Percentiles rank a stretch among this genome's conserved stretches.
These are phyloP conservation scores for Lepus townsendii DNA, from an alignment of 2,797 vertebrate genomes.

Conservation along the genomic window DNA sequence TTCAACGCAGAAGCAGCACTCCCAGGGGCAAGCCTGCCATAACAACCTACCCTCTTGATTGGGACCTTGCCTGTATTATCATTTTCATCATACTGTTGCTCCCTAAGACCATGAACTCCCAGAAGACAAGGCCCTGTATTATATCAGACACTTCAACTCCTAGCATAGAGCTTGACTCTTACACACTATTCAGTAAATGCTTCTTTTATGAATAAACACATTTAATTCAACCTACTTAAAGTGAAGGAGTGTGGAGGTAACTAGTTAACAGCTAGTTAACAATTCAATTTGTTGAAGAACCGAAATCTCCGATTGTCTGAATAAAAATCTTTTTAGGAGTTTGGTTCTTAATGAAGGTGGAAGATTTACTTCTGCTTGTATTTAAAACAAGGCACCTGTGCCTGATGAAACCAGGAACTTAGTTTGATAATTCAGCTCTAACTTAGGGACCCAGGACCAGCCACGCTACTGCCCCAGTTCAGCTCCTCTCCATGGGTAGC, in stretches of 20 bases:
- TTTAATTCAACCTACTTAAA: neutral
- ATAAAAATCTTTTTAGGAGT: neutral
- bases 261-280: neutral
- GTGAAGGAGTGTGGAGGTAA: neutral
- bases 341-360: neutral
- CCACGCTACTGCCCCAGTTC: fast-evolving
- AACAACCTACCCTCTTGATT: neutral
- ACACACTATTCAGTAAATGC: neutral
- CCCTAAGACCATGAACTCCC: neutral
- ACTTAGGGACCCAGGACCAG: neutral
- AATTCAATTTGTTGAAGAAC: neutral
- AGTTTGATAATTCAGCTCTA: neutral
- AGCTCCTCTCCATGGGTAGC: neutral
- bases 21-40: neutral
- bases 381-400: conserved; percentile 39
- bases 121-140: neutral
- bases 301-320: neutral
- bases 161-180: neutral
- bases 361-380: conserved; percentile 7
- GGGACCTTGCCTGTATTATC: neutral
- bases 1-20: neutral
- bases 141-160: neutral
- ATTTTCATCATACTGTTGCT: neutral
- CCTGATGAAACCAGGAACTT: neutral
- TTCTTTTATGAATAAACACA: neutral